Evolutionary conservation across 92 coral and sea anemone species (phyloP), one percentile per base, ranked within the genome.

Genomic region (Parazoanthus darwini): DNA sequence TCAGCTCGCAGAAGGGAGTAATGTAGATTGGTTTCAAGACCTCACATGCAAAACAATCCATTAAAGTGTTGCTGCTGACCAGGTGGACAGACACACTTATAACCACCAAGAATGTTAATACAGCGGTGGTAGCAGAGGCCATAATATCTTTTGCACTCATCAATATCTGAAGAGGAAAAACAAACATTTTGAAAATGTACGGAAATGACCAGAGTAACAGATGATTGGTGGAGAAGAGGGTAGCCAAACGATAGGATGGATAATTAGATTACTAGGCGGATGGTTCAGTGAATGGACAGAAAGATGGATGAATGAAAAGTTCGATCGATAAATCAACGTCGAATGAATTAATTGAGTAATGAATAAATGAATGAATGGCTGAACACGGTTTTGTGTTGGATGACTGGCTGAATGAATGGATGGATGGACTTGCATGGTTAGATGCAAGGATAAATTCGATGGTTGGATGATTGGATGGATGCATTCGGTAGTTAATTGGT

Each of bases 31-130:
- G 78, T 74, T 15, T 66, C 58, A n/a, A 66, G 86, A 66, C 75
- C 38, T 44, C 79, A 71, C 59, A 92, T 85, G 82, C 99, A 97
- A 50, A 97, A 86, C 70, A 93, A 92, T 23, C 98, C 98, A 90
- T 94, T 95, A 22, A 92, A 90, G 82, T 94, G 96, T 80, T 93
- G 95, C 88, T 56, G 90, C 89, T 87, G 95, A 70, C 92, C 95
- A 37, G 96, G 88, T 23, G 99, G 99, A 63, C 99, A 97, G 39
- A 83, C 77, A 89, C 99, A 97, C 76, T 88, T 94, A 91, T 94
- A 97, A 22, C 99, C 94, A 51, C 99, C 99, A 1, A 95, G 98
- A 18, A 90, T 95, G 93, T 97, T 97, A 65, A 93, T 89, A 87
- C 99, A 97, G 23, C 88, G 90, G 86, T 93, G 95, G 79, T 92